phyloP scores from a whole-genome alignment of 92 coral and sea anemone species.

The Phenganax marumi region DNA sequence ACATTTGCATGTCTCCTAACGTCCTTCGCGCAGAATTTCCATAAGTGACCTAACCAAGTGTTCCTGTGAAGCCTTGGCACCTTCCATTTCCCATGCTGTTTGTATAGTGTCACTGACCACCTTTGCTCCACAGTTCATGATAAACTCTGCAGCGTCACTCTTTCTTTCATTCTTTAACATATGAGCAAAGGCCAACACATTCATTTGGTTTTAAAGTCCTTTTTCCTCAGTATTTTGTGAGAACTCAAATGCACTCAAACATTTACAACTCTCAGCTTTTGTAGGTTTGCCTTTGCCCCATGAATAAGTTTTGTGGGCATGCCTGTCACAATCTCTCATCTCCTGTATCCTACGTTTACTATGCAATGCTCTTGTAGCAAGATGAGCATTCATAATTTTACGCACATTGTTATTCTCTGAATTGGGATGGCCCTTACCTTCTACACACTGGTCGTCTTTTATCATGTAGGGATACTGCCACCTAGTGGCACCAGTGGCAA shows the following conservation, averaged over 20 bases:
- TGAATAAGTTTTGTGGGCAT: too few relatives aligned
- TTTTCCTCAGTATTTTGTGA: not conserved
- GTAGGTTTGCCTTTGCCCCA: not conserved
- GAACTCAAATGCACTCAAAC: conserved; percentile 12
- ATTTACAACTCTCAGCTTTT: not conserved
- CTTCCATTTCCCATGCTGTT: conserved; percentile 14
- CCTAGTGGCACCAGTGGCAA: too few relatives aligned
- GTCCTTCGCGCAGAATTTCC: not conserved
- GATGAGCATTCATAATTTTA: too few relatives aligned
- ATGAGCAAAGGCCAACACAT: not conserved
- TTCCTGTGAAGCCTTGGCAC: not conserved
- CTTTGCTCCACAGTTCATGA: not conserved
- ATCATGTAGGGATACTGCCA: too few relatives aligned
- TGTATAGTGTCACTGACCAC: not conserved
- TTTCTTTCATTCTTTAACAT: not conserved
- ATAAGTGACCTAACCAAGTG: not conserved
- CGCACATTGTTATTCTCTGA: too few relatives aligned
- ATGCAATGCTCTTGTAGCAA: too few relatives aligned
- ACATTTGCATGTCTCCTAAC: not conserved
- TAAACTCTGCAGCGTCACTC: conserved; percentile 4
- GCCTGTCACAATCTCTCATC: too few relatives aligned
- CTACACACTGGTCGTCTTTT: too few relatives aligned
- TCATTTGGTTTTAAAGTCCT: not conserved
- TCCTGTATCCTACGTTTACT: too few relatives aligned
- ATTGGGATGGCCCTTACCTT: too few relatives aligned